These are phyloP conservation scores for Uropsilus gracilis DNA, from an alignment of 2,113 vertebrate genomes.

Conservation along the genomic window DNA sequence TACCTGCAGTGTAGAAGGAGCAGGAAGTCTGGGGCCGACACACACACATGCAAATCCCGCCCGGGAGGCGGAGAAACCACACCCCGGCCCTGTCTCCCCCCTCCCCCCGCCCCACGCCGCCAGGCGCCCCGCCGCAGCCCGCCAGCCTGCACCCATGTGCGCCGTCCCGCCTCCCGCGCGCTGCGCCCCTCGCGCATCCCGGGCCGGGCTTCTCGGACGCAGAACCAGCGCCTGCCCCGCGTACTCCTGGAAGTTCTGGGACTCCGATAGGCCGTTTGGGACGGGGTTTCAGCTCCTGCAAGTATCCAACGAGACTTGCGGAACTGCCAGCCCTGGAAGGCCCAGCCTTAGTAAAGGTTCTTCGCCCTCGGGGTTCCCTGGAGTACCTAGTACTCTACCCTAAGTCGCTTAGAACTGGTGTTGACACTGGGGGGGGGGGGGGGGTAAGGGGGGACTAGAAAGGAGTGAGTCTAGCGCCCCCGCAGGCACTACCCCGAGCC, in stretches of 20 bases:
- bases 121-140: slow-evolving; percentile 5
- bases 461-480: not conserved
- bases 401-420: not conserved
- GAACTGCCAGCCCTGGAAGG: not conserved
- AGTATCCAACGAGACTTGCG: not conserved
- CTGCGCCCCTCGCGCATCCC: not conserved
- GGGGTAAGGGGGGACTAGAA: no score
- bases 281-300: not conserved
- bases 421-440: not conserved
- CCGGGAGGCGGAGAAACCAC: slow-evolving; percentile 74
- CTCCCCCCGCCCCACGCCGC: not conserved
- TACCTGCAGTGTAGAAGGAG: slow-evolving; percentile 74
- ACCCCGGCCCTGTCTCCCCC: slow-evolving; percentile 14
- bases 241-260: not conserved
- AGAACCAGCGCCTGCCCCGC: not conserved
- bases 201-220: not conserved
- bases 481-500: not conserved
- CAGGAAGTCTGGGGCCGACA: slow-evolving; percentile 78
- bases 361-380: not conserved
- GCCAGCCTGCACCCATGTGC: not conserved
- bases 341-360: not conserved
- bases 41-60: slow-evolving; percentile 73
- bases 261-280: not conserved
- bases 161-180: not conserved
- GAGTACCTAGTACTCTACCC: not conserved